Evolutionary conservation across 2,113 vertebrate genomes (phyloP).

Genomic region (Nannobrachium achirus): DNA sequence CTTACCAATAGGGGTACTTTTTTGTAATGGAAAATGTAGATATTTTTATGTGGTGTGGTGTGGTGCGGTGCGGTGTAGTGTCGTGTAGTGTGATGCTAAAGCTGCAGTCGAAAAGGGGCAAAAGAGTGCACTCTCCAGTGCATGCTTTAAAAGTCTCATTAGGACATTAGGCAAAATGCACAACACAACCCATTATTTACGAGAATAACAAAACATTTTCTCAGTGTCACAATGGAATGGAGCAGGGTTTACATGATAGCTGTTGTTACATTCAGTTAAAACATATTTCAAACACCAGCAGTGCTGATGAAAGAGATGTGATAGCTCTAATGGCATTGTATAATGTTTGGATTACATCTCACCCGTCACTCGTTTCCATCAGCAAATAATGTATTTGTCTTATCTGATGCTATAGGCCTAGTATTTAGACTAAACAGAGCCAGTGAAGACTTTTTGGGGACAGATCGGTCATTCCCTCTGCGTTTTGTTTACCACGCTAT

Average conservation of each 20-base stretch:
- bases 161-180: no score
- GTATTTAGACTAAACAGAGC: slow-evolving; percentile 55
- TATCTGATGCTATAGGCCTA: slow-evolving; percentile 11
- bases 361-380: slow-evolving; percentile 6
- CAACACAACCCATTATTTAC: no score
- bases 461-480: slow-evolving; percentile 11
- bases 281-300: slow-evolving; percentile 9
- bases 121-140: no score
- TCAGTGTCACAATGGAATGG: background rate
- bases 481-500: slow-evolving; percentile 43
- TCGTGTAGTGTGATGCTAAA: no score
- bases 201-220: background rate
- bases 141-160: no score
- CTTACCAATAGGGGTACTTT: no score
- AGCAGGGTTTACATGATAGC: background rate
- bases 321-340: background rate
- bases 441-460: slow-evolving; percentile 22
- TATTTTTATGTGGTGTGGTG: no score
- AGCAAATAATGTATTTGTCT: slow-evolving; percentile 36
- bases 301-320: slow-evolving; percentile 6
- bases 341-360: slow-evolving; percentile 3
- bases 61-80: no score
- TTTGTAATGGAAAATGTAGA: no score
- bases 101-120: no score
- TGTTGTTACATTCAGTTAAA: slow-evolving; percentile 34